Evolutionary conservation across 2,888 invertebrate species (phyloP).

Genomic region (Encarsia formosa): DNA sequence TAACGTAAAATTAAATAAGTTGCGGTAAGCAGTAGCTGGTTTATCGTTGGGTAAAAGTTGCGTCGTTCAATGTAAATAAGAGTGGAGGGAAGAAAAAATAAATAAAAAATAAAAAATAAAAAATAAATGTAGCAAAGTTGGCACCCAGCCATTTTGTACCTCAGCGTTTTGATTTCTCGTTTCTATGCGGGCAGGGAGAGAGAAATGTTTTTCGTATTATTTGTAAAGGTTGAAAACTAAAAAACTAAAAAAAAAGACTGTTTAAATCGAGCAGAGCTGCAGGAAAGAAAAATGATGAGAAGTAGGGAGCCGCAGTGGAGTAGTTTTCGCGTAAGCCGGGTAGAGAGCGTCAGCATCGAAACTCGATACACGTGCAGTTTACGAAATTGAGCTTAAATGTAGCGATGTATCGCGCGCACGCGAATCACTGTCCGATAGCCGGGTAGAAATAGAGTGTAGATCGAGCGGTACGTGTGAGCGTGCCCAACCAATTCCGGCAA

Average conservation of each 20-base stretch:
- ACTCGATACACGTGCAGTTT: constrained; percentile 12
- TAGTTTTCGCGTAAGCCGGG: too few relatives aligned
- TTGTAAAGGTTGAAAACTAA: too few relatives aligned
- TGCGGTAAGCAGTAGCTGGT: too few relatives aligned
- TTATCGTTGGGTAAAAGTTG: too few relatives aligned
- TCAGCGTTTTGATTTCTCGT: neutral
- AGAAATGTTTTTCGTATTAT: neutral
- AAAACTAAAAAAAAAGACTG: too few relatives aligned
- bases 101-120: too few relatives aligned
- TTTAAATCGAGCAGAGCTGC: too few relatives aligned
- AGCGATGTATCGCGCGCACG: constrained; percentile 15
- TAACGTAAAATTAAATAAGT: too few relatives aligned
- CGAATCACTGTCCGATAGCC: constrained; percentile 21
- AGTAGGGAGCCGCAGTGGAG: too few relatives aligned
- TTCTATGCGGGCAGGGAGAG: neutral
- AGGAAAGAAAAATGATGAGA: too few relatives aligned
- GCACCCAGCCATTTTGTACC: neutral
- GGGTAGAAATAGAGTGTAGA: neutral
- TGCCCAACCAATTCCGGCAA: constrained; percentile 18
- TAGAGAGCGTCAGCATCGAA: constrained; percentile 6
- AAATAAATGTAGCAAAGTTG: neutral
- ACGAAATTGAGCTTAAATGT: constrained; percentile 6
- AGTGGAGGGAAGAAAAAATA: too few relatives aligned
- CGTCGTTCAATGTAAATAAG: too few relatives aligned
- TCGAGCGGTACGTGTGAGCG: neutral